Conservation (phyloP, 2,113 vertebrate species). For the Leptobrachium leishanense region DNA sequence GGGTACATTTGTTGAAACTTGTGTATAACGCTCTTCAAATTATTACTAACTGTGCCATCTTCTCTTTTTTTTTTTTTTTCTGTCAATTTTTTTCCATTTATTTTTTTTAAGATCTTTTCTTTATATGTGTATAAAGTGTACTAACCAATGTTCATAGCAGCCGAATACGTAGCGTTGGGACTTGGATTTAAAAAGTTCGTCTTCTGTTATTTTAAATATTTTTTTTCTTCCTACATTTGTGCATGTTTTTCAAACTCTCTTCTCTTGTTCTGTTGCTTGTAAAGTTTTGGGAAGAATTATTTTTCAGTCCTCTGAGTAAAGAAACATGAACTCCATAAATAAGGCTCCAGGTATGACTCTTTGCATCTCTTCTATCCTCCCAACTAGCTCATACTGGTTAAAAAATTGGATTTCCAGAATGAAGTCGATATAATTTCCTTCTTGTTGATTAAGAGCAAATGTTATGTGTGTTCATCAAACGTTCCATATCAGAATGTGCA, state of each 20-base stretch:
- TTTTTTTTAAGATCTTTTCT: conserved; percentile 44
- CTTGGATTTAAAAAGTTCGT: conserved; percentile 53
- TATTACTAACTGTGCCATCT: conserved; percentile 51
- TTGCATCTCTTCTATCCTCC: conserved; percentile 63
- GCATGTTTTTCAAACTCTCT: conserved; percentile 64
- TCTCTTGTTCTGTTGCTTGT: conserved; percentile 61
- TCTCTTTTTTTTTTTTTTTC: conserved; percentile 49
- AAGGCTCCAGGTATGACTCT: conserved; percentile 86
- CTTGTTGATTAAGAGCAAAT: conserved; percentile 62
- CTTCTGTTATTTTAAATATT: conserved; percentile 51
- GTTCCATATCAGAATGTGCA: conserved; percentile 62
- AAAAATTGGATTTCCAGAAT: conserved; percentile 54
- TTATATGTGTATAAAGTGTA: conserved; percentile 58
- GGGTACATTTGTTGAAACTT: conserved; percentile 58
- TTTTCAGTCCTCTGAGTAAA: conserved; percentile 69
- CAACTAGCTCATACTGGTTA: conserved; percentile 61
- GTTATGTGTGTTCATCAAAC: conserved; percentile 62
- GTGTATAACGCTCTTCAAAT: conserved; percentile 58
- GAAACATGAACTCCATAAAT: conserved; percentile 78
- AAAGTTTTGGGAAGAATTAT: conserved; percentile 69
- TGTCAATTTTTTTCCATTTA: conserved; percentile 34
- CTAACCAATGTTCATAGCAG: conserved; percentile 66
- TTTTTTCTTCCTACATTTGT: conserved; percentile 57
- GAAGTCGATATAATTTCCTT: conserved; percentile 59
- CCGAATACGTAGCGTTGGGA: conserved; percentile 59